Conservation (phyloP, 1,140 invertebrate species). For the Yoshiicerus persimilis region DNA sequence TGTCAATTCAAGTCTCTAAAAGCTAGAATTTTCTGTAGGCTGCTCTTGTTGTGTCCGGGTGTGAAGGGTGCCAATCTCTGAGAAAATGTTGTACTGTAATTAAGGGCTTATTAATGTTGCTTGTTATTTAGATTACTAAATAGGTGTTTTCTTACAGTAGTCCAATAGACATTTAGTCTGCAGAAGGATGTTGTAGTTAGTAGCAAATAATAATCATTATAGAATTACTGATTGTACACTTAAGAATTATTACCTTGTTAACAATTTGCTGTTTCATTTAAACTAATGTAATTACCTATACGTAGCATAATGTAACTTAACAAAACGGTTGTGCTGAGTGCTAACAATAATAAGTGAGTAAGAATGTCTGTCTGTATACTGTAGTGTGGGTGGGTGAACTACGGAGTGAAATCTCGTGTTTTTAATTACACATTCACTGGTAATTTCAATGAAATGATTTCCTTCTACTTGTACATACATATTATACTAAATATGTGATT, state of each 20-base stretch:
- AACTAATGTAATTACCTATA: neutral
- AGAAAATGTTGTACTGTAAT: conserved; percentile 10
- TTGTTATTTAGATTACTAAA: neutral
- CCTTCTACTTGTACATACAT: neutral
- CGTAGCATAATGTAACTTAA: neutral
- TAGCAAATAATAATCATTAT: neutral
- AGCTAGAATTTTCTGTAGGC: neutral
- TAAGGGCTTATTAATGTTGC: conserved; percentile 16
- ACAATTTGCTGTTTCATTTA: neutral
- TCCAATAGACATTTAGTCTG: neutral
- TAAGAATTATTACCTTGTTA: neutral
- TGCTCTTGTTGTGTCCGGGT: neutral
- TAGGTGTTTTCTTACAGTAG: neutral
- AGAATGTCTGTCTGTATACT: neutral
- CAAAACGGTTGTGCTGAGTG: neutral
- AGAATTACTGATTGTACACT: neutral
- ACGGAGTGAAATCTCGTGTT: neutral
- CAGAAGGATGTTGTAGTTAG: neutral
- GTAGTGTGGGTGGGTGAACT: neutral
- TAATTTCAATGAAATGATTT: neutral
- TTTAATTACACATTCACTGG: neutral
- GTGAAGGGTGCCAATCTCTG: conserved; percentile 1
- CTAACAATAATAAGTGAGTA: neutral
- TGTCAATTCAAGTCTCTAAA: neutral
- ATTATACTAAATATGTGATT: neutral